Percentiles rank a stretch among this genome's conserved stretches.
Evolutionary conservation across 2,113 vertebrate genomes (phyloP).

Genomic region (Rhea pennata): DNA sequence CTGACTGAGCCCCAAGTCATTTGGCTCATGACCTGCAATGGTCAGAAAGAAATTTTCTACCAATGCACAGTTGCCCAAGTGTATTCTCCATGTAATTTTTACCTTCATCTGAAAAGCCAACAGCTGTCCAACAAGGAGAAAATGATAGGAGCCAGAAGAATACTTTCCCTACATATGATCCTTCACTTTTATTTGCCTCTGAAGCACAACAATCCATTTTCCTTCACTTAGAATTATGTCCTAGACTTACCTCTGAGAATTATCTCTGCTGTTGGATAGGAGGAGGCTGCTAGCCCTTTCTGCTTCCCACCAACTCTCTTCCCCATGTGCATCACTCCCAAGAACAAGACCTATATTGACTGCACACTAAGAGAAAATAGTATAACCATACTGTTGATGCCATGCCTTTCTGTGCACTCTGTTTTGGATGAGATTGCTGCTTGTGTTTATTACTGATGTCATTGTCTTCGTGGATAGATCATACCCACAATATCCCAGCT

Average conservation of each 20-base stretch:
- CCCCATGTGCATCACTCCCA: neutral
- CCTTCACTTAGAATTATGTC: neutral
- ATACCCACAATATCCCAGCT: neutral
- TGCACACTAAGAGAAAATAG: neutral
- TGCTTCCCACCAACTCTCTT: neutral
- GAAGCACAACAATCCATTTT: neutral
- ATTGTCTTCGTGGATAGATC: neutral
- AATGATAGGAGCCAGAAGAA: neutral
- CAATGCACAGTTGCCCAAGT: neutral
- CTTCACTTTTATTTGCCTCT: accelerated
- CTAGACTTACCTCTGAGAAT: neutral
- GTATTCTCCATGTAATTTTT: neutral
- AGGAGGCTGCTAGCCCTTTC: neutral
- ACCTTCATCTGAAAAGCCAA: neutral
- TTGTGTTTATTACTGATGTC: neutral
- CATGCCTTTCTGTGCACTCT: neutral
- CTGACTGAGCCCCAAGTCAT: neutral
- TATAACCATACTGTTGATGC: neutral
- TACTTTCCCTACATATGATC: neutral
- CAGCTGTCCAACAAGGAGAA: neutral
- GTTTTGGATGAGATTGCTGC: neutral
- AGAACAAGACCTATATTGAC: neutral
- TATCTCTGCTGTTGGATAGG: no score
- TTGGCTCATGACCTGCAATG: neutral
- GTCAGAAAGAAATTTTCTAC: neutral